Evolutionary conservation across 2,113 vertebrate genomes (phyloP).

Genomic region (Paradisaea rubra): DNA sequence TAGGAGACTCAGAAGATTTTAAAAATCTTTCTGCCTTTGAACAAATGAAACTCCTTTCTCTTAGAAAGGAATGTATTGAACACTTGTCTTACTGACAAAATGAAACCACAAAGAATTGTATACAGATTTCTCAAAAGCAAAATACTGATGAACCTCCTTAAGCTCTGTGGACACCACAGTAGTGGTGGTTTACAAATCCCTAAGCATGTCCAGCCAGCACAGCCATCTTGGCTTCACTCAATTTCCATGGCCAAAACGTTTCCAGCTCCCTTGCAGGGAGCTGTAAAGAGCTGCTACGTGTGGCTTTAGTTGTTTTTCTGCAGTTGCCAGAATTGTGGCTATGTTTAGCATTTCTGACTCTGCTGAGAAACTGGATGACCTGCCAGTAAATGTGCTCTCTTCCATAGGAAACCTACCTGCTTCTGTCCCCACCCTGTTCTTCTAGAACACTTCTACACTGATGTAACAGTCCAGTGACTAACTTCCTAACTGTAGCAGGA

Average conservation of each 20-base stretch:
- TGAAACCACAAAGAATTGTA: background rate
- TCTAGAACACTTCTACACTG: background rate
- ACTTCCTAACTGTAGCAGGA: background rate
- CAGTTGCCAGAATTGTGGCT: background rate
- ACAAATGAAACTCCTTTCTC: background rate
- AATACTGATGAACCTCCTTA: background rate
- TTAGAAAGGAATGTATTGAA: background rate
- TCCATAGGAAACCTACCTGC: background rate
- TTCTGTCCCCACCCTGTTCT: background rate
- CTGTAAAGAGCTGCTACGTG: background rate
- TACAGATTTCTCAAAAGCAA: background rate
- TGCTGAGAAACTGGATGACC: background rate
- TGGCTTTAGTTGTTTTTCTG: background rate
- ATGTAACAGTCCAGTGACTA: background rate
- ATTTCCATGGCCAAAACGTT: background rate
- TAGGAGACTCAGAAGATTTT: background rate
- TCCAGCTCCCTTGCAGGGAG: background rate
- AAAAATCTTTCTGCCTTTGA: background rate
- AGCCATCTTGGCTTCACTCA: background rate
- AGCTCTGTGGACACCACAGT: background rate
- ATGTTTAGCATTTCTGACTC: background rate
- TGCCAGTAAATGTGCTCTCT: background rate
- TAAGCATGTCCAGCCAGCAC: background rate
- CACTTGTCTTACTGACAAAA: background rate
- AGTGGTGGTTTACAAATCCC: background rate